These are phyloP conservation scores for Erythrolamprus reginae DNA, from an alignment of 2,113 vertebrate species.

Conservation along the genomic window DNA sequence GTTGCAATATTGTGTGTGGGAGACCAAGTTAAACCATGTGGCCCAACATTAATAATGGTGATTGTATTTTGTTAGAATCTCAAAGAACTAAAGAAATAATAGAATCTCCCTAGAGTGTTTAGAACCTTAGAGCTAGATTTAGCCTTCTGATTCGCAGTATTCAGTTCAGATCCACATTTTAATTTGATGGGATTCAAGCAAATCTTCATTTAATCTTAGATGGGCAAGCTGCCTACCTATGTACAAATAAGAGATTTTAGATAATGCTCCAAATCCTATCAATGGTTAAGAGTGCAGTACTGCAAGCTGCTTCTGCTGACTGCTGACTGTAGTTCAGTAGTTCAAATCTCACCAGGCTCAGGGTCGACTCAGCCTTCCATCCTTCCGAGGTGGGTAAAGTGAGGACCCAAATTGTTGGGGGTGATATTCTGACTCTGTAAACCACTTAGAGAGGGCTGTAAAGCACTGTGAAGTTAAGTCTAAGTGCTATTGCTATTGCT, in stretches of 20 bases:
- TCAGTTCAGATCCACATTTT: background rate
- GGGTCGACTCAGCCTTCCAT: too few species aligned
- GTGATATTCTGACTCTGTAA: too few species aligned
- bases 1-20: background rate
- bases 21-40: background rate
- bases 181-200: background rate
- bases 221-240: background rate
- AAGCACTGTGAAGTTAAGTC: too few species aligned
- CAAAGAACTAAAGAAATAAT: background rate
- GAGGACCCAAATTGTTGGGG: too few species aligned
- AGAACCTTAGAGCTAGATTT: background rate
- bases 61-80: background rate
- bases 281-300: too few species aligned
- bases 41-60: background rate
- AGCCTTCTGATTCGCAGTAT: background rate
- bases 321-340: too few species aligned
- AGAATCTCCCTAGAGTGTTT: background rate
- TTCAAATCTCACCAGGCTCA: too few species aligned
- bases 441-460: too few species aligned
- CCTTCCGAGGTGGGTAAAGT: too few species aligned
- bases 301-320: too few species aligned
- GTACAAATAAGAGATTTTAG: background rate
- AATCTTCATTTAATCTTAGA: background rate
- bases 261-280: background rate
- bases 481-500: too few species aligned